Percentiles rank a stretch among this genome's conserved stretches.
These are phyloP conservation scores for Malthinus seriepunctatus DNA, from an alignment of 2,888 invertebrate genomes.

Conservation along the genomic window DNA sequence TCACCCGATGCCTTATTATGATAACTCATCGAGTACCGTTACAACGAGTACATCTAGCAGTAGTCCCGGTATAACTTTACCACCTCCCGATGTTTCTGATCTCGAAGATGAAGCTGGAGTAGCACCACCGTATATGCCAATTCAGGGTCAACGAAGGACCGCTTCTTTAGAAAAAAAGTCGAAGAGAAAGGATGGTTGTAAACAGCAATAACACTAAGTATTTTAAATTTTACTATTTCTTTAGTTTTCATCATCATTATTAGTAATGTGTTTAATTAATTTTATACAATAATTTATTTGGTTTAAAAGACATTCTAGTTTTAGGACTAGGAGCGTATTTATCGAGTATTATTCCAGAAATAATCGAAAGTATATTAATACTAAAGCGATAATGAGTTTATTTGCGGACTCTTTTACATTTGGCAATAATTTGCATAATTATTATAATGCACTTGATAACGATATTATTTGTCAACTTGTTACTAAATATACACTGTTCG, in stretches of 20 bases:
- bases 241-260: not conserved
- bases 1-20: constrained; percentile 47
- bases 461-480: too few species aligned
- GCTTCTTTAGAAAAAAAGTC: constrained; percentile 59
- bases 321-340: too few species aligned
- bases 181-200: constrained; percentile 51
- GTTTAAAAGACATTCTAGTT: too few species aligned
- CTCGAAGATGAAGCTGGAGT: constrained; percentile 58
- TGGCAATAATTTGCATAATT: too few species aligned
- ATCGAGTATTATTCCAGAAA: too few species aligned
- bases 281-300: too few species aligned
- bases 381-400: too few species aligned
- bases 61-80: constrained; percentile 46
- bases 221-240: not conserved
- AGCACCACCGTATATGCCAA: constrained; percentile 76
- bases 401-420: too few species aligned
- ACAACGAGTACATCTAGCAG: constrained; percentile 48
- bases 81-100: constrained; percentile 42
- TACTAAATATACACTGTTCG: too few species aligned
- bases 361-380: too few species aligned
- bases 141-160: constrained; percentile 72
- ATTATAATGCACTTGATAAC: too few species aligned
- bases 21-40: constrained; percentile 48
- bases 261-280: too few species aligned
- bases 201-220: constrained; percentile 44